Evolutionary conservation across 2,888 invertebrate species (phyloP).

Genomic region (Steinernema hermaphroditum): DNA sequence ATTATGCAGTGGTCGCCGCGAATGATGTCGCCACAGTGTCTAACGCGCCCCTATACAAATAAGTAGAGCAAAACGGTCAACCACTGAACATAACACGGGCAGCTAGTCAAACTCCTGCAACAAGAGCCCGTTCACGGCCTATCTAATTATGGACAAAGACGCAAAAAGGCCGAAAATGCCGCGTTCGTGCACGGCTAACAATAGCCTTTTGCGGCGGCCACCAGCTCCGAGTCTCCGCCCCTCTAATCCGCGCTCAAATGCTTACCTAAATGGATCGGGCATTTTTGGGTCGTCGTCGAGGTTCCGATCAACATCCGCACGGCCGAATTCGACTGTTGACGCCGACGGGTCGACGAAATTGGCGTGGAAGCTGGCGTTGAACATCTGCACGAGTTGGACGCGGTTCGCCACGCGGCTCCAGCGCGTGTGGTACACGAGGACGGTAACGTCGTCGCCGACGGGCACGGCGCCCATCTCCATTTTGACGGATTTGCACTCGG

Average conservation of each 20-base stretch:
- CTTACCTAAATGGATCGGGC: slow-evolving; percentile 41
- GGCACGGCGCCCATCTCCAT: slow-evolving; percentile 77
- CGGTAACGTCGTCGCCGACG: slow-evolving; percentile 82
- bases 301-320: slow-evolving; percentile 46
- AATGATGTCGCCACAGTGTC: no score
- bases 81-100: no score
- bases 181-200: no score
- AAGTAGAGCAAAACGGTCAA: not conserved
- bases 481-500: slow-evolving; percentile 67
- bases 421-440: slow-evolving; percentile 74
- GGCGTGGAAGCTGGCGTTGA: slow-evolving; percentile 75
- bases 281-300: slow-evolving; percentile 39
- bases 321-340: slow-evolving; percentile 32
- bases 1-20: not conserved
- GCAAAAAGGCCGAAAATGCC: slow-evolving; percentile 17
- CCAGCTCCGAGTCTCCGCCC: no score
- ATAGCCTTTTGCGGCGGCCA: no score
- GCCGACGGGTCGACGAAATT: slow-evolving; percentile 72
- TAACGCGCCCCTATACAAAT: not conserved
- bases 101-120: no score
- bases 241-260: no score
- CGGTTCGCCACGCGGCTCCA: slow-evolving; percentile 58
- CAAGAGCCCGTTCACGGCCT: no score
- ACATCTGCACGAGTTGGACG: slow-evolving; percentile 47
- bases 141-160: not conserved